Percentiles rank a stretch among this genome's conserved stretches.
phyloP scores from a whole-genome alignment of 2,113 vertebrate species.

The Oxyura jamaicensis region DNA sequence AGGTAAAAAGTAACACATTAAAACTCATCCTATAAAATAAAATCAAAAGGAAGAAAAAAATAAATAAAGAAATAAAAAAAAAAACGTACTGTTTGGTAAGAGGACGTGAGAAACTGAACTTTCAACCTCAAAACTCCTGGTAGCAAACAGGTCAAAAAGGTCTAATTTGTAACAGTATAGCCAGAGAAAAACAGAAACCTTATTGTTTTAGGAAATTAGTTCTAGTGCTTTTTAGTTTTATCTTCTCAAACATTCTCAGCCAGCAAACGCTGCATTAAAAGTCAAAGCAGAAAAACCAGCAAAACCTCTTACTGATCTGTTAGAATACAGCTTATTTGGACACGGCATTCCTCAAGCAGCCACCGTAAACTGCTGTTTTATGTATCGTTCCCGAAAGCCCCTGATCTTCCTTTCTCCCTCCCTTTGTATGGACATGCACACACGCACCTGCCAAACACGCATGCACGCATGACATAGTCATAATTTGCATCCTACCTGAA shows the following conservation, averaged over 20 bases:
- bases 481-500: not conserved
- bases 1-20: not conserved
- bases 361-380: not conserved
- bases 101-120: constrained; percentile 3
- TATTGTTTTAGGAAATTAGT: not conserved
- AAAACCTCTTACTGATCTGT: not conserved
- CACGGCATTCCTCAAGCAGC: fast-evolving
- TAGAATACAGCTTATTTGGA: constrained; percentile 16
- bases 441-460: no score
- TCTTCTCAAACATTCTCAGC: not conserved
- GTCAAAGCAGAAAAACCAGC: not conserved
- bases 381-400: not conserved
- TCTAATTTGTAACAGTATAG: not conserved
- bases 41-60: not conserved
- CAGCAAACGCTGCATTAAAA: not conserved
- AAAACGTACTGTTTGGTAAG: not conserved
- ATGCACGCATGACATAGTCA: not conserved
- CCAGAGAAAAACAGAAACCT: constrained; percentile 25
- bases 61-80: constrained; percentile 6
- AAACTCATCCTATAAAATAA: not conserved
- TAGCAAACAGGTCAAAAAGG: not conserved
- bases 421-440: not conserved
- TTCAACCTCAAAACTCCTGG: constrained; percentile 1
- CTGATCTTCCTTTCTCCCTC: not conserved
- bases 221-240: constrained; percentile 30